Evolutionary conservation across 2,113 vertebrate genomes (phyloP).

Genomic region (Quiscalus mexicanus): DNA sequence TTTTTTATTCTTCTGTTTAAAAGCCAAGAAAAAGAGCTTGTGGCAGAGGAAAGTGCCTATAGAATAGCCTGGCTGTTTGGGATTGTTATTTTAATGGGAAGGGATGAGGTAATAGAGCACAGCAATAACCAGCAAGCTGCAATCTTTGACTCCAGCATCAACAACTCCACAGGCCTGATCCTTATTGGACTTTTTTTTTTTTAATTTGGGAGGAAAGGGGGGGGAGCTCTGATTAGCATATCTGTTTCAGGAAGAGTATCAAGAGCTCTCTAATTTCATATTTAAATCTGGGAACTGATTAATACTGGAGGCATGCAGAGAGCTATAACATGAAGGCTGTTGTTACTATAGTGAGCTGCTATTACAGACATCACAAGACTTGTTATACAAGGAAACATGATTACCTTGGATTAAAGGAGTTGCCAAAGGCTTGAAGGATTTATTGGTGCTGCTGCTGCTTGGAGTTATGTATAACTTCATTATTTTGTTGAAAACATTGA

Average conservation of each 20-base stretch:
- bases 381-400: constrained; percentile 63
- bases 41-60: background rate
- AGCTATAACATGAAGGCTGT: background rate
- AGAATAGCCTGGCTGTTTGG: background rate
- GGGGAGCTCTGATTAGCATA: constrained; percentile 11
- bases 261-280: constrained; percentile 40
- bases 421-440: constrained; percentile 70
- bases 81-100: background rate
- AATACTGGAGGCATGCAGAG: constrained; percentile 60
- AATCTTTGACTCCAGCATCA: background rate
- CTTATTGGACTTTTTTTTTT: background rate
- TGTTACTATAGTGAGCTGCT: constrained; percentile 45
- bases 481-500: constrained; percentile 44
- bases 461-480: constrained; percentile 58
- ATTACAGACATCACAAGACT: constrained; percentile 65
- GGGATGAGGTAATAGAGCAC: background rate
- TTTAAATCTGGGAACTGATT: constrained; percentile 66
- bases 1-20: background rate
- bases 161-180: background rate
- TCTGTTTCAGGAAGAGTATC: constrained; percentile 59
- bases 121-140: background rate
- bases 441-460: constrained; percentile 56
- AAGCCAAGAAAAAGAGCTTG: background rate
- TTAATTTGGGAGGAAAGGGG: too few species aligned
- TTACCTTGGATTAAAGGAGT: constrained; percentile 57